Evolutionary conservation across 2,797 vertebrate genomes (phyloP).

Genomic region (Oreortyx pictus): DNA sequence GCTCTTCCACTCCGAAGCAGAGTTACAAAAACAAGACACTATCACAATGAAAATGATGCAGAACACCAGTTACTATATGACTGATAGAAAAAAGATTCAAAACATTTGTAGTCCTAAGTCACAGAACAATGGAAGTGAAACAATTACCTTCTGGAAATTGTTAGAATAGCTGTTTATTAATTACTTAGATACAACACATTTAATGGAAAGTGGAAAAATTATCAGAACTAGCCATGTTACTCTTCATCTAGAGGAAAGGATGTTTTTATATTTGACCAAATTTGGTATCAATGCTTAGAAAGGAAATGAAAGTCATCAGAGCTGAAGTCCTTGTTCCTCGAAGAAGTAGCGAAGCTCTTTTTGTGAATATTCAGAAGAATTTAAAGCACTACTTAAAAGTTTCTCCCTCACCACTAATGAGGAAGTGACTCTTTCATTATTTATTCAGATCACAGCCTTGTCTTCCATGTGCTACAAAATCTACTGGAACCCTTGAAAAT

Average conservation of each 20-base stretch:
- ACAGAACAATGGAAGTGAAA: neutral
- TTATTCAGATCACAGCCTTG: neutral
- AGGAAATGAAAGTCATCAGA: neutral
- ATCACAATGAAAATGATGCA: constrained; percentile 1
- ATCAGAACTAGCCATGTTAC: neutral
- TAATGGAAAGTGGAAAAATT: neutral
- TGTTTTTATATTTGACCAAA: neutral
- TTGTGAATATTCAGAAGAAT: neutral
- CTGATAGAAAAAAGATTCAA: neutral
- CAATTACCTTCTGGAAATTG: neutral
- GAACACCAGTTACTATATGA: neutral
- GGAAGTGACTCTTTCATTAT: neutral
- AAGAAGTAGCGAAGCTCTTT: neutral
- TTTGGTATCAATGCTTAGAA: neutral
- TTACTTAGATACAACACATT: neutral
- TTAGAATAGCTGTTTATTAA: neutral
- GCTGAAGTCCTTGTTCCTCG: neutral
- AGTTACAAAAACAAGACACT: neutral
- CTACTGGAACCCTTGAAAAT: neutral
- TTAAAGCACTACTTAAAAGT: neutral
- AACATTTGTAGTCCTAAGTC: neutral
- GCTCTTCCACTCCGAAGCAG: neutral
- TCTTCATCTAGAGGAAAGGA: neutral
- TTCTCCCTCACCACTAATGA: neutral
- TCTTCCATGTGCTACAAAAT: neutral